Base-by-base conservation (phyloP, 2,113 vertebrate species). In the Lepisosteus osseus region DNA sequence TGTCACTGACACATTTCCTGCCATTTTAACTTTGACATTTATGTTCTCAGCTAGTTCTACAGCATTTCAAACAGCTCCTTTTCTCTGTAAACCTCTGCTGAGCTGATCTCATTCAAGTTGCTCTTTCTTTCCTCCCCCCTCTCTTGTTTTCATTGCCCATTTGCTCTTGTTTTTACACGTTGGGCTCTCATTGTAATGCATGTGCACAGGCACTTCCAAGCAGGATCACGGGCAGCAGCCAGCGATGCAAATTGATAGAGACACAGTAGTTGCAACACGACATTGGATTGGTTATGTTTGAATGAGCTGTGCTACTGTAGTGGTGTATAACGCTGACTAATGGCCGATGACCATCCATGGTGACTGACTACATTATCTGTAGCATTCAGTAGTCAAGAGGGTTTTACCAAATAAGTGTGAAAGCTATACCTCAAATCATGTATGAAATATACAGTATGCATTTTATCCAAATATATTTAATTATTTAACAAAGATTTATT, bases 1-100 rank as follows among this genome's bases (percentile, higher is more conserved):
- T 88, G 89, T 88, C 87, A 90, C 88, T 87, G 84, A 87, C 90
- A 88, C 85, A 85, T 86, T 92, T 92, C 92, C 92, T 92, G 90
- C 86, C 83, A 91, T 91, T 91, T 89, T 91, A 88, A 79, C 84
- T 88, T 77, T 89, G 86, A 89, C 85, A 88, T 88, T 85, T 89
- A 87, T 83, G 79, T 86, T 75, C 40, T 51, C 43, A 44, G 45
- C 56, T 65, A 43, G 72, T 84, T 77, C 73, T 77, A 83, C 83
- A 77, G 55, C 71, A 76, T 65, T 69, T 77, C 74, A 74, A 47
- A 61, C 63, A 63, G 61, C 70, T 61, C 61, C 51, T 67, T 67
- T 71, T 44, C 51, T 81, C 69, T 84, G 80, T 79, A 78, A 85
- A 87, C 87, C 86, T 87, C 83, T 85, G 54, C 69, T 70, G 70